Conservation (phyloP, 2,888 invertebrate genomes). For the Athalia rosae region DNA sequence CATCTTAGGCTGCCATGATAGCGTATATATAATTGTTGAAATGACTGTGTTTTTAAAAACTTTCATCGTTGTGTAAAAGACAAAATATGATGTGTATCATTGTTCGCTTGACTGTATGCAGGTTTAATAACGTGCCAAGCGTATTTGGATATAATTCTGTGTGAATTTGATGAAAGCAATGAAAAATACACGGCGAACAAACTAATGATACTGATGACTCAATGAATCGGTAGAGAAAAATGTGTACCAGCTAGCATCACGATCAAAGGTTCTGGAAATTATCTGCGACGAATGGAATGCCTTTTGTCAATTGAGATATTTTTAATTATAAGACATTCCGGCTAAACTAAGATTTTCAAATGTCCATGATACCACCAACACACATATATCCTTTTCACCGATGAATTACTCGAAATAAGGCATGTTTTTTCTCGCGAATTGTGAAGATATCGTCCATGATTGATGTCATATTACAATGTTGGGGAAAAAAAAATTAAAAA, state of each 20-base stretch:
- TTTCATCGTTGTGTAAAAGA: no score
- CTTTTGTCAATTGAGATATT: conserved; percentile 4
- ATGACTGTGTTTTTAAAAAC: no score
- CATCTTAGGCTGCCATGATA: not conserved
- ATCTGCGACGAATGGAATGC: conserved; percentile 21
- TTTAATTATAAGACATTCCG: conserved; percentile 26
- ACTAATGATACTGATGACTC: not conserved
- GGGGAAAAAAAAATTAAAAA: not conserved
- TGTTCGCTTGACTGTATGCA: no score
- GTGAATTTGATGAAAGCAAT: not conserved
- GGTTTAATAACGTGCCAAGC: no score
- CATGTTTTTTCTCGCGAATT: conserved; percentile 20
- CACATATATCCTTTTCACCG: conserved; percentile 15
- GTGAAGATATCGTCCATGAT: conserved; percentile 17
- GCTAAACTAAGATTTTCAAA: conserved; percentile 15
- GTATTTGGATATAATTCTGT: no score
- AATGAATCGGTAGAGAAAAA: not conserved
- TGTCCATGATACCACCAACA: conserved; percentile 32
- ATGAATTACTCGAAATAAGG: conserved; percentile 3
- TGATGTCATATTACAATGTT: conserved; percentile 16
- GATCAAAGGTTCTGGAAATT: conserved; percentile 10
- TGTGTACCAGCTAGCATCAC: conserved; percentile 20
- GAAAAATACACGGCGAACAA: not conserved
- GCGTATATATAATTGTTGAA: no score
- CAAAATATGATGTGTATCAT: no score